A percentile compares a stretch with the other conserved stretches of the same genome.
These are phyloP conservation scores for Chirona hameri DNA, from an alignment of 2,888 invertebrate species.

Conservation along the genomic window DNA sequence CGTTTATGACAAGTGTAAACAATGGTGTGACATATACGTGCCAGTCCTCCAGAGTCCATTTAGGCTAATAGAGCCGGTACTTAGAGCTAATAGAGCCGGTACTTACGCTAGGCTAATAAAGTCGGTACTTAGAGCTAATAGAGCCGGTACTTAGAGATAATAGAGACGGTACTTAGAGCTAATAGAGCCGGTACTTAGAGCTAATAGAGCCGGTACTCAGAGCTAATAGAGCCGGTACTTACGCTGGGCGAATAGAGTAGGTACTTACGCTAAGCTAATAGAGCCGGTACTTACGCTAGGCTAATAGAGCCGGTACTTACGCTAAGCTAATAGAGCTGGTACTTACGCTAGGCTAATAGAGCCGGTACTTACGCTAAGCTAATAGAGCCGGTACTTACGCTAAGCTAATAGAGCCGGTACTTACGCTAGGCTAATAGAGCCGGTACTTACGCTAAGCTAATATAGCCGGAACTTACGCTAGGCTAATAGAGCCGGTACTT, in stretches of 20 bases:
- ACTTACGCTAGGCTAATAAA: constrained; percentile 66
- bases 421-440: too few relatives aligned
- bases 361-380: too few relatives aligned
- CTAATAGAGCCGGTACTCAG: too few relatives aligned
- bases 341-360: constrained; percentile 68
- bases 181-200: constrained; percentile 46
- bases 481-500: constrained; percentile 71
- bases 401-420: constrained; percentile 70
- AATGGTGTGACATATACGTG: too few relatives aligned
- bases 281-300: constrained; percentile 57
- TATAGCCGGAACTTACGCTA: constrained; percentile 54
- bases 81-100: too few relatives aligned
- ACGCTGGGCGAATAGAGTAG: constrained; percentile 71
- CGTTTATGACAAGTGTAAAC: too few relatives aligned
- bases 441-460: constrained; percentile 54
- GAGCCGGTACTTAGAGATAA: constrained; percentile 47
- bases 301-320: too few relatives aligned
- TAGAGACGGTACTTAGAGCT: too few relatives aligned
- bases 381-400: constrained; percentile 51
- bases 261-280: too few relatives aligned
- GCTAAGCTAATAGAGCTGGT: too few relatives aligned
- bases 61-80: too few relatives aligned
- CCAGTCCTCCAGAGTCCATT: too few relatives aligned
- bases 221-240: constrained; percentile 38
- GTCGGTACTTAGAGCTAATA: constrained; percentile 43